Base-by-base conservation (phyloP, 2,797 vertebrate genomes). In the Arrhamphus sclerolepis region DNA sequence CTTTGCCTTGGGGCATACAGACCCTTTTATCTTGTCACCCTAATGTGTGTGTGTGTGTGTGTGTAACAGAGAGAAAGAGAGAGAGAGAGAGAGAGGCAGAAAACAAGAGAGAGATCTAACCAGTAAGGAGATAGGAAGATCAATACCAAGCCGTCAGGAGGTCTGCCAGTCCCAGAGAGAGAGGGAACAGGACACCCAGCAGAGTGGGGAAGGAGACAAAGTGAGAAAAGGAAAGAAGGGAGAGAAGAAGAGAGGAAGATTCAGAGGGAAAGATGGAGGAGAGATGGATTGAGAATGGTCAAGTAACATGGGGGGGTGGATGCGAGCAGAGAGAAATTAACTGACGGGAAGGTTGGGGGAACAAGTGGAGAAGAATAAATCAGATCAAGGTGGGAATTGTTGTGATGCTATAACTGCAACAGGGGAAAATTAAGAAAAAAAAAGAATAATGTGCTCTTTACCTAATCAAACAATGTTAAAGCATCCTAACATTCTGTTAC, bases 121-220 rank as follows among this genome's bases (percentile, higher is more conserved):
- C 48, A 70, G 66, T 70, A 66, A 78, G 72, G 65, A 83, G 83
- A 86, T 82, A 66, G 61, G 54, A 48, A 64, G 87, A 91, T 91
- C 90, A 80, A 91, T 91, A 89, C 72, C 62, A 63, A 87, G 90
- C 85, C 83, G 89, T 91, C 87, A 90, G 81, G 78, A 86, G 85
- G 87, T 89, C 89, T 88, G 81, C 81, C 87, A 82, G 80, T 85
- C 83, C 81, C 78, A 87, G 76, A 79, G 85, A 87, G 83, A 76
- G 75, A 80, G 76, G 84, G 82, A 88, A 89, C 82, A 87, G 86
- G 89, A 91, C 87, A 89, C 87, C 85, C 78, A 75, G 74, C 62
- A 66, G 78, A 84, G 80, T 54, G 52, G 66, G 64, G 72, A 57
- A 64, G 64, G 65, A 62, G 70, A 68, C 60, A 50, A 56, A 70